Conservation (phyloP, 2,888 invertebrate genomes). For the Drosophila percnosoma region DNA sequence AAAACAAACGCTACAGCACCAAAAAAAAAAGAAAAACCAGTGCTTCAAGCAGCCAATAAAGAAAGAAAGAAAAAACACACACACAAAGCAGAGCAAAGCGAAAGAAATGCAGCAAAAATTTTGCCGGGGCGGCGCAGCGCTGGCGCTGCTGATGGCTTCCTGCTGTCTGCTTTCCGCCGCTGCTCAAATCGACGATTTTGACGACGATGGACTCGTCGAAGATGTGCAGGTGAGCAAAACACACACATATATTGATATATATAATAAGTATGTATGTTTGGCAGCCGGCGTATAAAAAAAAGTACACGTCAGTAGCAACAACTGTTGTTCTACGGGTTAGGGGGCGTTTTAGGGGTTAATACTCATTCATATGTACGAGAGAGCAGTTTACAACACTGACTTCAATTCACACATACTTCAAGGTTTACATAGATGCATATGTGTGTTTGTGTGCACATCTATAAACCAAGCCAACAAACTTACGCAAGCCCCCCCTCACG, state of each 20-base stretch:
- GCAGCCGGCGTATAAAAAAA: constrained; percentile 65
- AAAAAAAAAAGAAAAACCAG: constrained; percentile 23
- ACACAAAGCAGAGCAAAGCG: constrained; percentile 11
- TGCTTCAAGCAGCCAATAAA: constrained; percentile 32
- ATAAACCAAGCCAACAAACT: constrained; percentile 43
- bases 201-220: constrained; percentile 81
- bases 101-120: constrained; percentile 67
- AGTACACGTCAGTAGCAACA: constrained; percentile 79
- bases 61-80: constrained; percentile 26
- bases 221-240: constrained; percentile 75
- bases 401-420: constrained; percentile 8
- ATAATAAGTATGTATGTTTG: constrained; percentile 10
- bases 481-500: constrained; percentile 41
- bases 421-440: neutral
- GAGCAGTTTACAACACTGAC: constrained; percentile 36
- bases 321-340: constrained; percentile 13
- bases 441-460: neutral
- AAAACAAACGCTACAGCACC: constrained; percentile 31
- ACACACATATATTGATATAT: neutral
- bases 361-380: constrained; percentile 32
- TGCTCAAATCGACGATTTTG: constrained; percentile 69
- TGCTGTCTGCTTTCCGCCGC: constrained; percentile 47
- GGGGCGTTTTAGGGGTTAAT: constrained; percentile 36
- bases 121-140: constrained; percentile 50
- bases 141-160: constrained; percentile 56